A percentile compares a stretch with the other conserved stretches of the same genome.
These are phyloP conservation scores for Hippopotamyrus pictus DNA, from an alignment of 2,797 vertebrate genomes.

Conservation along the genomic window DNA sequence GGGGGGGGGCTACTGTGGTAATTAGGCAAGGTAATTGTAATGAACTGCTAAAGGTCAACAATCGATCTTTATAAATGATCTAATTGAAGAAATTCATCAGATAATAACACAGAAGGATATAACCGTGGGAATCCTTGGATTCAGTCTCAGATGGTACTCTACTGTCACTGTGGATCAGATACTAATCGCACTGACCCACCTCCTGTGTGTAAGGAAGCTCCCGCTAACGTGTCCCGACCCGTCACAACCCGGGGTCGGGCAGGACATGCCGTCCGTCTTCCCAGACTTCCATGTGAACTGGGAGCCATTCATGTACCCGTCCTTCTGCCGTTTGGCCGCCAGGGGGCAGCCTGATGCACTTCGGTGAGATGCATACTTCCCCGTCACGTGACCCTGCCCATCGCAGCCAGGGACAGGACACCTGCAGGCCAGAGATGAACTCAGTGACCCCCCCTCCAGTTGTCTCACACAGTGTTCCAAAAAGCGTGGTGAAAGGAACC, in stretches of 20 bases:
- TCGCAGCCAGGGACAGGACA: constrained; percentile 96
- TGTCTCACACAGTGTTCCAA: not conserved
- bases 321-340: constrained; percentile 93
- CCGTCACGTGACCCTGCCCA: constrained; percentile 94
- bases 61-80: not conserved
- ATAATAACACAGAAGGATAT: not conserved
- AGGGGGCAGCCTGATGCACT: constrained; percentile 94
- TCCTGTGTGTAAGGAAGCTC: constrained; percentile 97
- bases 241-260: constrained; percentile 92
- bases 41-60: not conserved
- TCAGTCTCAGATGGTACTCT: not conserved
- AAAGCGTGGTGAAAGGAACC: not conserved
- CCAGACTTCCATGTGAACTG: constrained; percentile 99
- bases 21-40: not conserved
- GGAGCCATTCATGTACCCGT: constrained; percentile 90
- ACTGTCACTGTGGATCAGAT: not conserved
- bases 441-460: not conserved
- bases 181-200: constrained; percentile 61
- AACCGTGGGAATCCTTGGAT: not conserved
- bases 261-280: constrained; percentile 97
- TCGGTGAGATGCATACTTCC: constrained; percentile 94
- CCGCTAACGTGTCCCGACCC: constrained; percentile 96
- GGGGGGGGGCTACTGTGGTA: not conserved
- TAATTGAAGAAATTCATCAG: not conserved
- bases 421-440: constrained; percentile 53